These are phyloP conservation scores for Chaunax sp. DNA, from an alignment of 2,797 vertebrate genomes.

Conservation along the genomic window DNA sequence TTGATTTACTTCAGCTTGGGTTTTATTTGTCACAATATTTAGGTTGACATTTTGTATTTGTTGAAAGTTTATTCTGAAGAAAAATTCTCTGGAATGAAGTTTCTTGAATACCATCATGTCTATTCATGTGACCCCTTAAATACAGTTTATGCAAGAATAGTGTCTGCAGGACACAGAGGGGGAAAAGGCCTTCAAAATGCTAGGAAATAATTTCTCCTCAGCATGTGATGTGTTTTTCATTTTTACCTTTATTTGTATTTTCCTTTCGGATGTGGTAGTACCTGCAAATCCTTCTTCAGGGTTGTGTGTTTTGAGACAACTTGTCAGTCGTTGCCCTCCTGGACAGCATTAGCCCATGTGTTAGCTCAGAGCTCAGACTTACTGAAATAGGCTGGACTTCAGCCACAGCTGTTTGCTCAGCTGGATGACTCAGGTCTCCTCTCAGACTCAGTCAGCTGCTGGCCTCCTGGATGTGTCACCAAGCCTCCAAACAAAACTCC, in stretches of 20 bases:
- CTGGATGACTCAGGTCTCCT: constrained; percentile 59
- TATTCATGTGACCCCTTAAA: neutral
- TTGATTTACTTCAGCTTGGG: constrained; percentile 12
- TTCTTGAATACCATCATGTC: neutral
- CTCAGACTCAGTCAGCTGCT: constrained; percentile 44
- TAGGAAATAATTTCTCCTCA: neutral
- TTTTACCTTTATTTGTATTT: constrained; percentile 2
- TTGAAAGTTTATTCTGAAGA: too few species aligned
- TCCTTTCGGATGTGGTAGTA: constrained; percentile 6
- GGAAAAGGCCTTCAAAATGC: neutral
- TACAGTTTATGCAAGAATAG: constrained; percentile 1
- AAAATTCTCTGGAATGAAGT: neutral
- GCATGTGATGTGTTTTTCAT: too few species aligned
- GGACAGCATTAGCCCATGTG: constrained; percentile 40
- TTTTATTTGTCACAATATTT: constrained; percentile 1
- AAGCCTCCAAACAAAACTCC: constrained; percentile 22
- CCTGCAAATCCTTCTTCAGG: constrained; percentile 25
- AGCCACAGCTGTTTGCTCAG: constrained; percentile 68
- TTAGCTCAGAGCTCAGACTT: constrained; percentile 52
- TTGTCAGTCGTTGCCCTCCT: constrained; percentile 37
- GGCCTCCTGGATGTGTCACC: constrained; percentile 48
- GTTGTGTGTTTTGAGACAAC: constrained; percentile 28
- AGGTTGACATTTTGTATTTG: constrained; percentile 24
- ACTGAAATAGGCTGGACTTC: constrained; percentile 52
- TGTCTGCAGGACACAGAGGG: neutral